Base-by-base conservation (phyloP, 2,113 vertebrate species). In the Aptenodytes forsteri region DNA sequence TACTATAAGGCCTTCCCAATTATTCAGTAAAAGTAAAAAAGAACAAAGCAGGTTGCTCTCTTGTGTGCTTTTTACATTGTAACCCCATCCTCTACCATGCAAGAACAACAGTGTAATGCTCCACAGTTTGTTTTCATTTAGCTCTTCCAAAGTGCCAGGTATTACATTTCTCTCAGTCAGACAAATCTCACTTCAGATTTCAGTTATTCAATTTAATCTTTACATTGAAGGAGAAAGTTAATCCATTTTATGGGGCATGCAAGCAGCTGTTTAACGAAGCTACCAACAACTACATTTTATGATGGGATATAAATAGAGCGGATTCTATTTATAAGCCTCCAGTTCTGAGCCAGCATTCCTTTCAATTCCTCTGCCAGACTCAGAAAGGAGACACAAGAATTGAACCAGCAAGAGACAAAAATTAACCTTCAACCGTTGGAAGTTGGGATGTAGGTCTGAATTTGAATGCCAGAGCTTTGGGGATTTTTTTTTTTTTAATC, bases 271-370 rank as follows among this genome's bases (percentile, higher is more conserved):
- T 93, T 87, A 84, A 61, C 0, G 2, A 95, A 94, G 75, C 62
- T 46, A 77, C 72, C 69, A 87, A n/a, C 73, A 67, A 62, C 81
- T 70, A 96, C 90, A 54, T 95, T 92, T 93, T 81, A 87, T 52
- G 56, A 49, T 62, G 54, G 17, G 62, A 58, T 83, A 96, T 96
- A 96, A 97, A 97, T 97, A 97, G 54, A 73, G 54, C 15, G 30
- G 32, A 58, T 89, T 84, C 92, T 94, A 94, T 94, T 94, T 96
- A 88, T 95, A 95, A 96, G 38, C 42, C 44, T 67, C 66, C 13
- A 70, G 58, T 69, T 82, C 58, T 50, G 34, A 92, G 89, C 76
- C 89, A 94, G 71, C 2, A 14, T 83, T 97, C 72, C 75, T 91
- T 85, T 77, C 83, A 72, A 47, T 65, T 69, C 87, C 8, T 11